Evolutionary conservation across 64 coral and sea anemone genomes (phyloP).

Genomic region (Stichodactyla helianthus): DNA sequence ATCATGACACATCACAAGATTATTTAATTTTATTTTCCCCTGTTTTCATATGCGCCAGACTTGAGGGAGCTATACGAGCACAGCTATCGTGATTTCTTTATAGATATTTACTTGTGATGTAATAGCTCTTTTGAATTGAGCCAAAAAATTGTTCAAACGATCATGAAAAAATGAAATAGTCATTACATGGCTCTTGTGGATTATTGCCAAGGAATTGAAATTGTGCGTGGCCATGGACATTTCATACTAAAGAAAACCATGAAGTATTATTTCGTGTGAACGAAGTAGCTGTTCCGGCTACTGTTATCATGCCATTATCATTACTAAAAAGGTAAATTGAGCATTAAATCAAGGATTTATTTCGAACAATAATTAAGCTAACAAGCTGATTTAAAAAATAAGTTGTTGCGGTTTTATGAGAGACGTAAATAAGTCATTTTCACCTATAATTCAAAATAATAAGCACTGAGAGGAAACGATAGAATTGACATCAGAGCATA

Average conservation of each 20-base stretch:
- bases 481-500: not conserved
- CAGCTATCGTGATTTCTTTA: not conserved
- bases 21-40: not conserved
- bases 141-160: no score
- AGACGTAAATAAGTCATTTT: not conserved
- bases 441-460: not conserved
- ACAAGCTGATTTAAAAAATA: not conserved
- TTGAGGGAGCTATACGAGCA: not conserved
- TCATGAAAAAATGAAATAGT: no score
- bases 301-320: not conserved
- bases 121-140: not conserved
- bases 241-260: no score
- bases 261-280: not conserved
- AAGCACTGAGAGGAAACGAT: not conserved
- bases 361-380: not conserved
- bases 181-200: no score
- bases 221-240: no score
- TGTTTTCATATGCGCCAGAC: not conserved
- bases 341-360: no score
- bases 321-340: no score
- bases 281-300: not conserved
- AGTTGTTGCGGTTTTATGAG: not conserved
- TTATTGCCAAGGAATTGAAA: no score
- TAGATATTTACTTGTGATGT: not conserved
- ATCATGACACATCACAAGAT: no score